These are phyloP conservation scores for Enteromius unitaeniatus DNA, from an alignment of 2,797 vertebrate species.

Conservation along the genomic window DNA sequence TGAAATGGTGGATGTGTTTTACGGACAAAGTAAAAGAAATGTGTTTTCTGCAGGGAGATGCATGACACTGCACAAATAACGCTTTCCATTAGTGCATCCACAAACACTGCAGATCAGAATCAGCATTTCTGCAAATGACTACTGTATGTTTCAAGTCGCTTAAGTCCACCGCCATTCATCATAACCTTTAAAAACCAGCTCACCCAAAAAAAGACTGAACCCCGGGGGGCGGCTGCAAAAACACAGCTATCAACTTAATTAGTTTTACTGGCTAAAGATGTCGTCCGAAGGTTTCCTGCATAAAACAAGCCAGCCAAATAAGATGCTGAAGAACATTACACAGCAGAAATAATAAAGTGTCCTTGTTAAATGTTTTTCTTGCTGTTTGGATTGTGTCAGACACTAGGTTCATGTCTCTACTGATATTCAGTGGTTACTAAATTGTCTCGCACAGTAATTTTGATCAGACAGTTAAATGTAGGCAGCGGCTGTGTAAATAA, in stretches of 20 bases:
- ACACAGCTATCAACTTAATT: neutral
- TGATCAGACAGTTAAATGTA: no score
- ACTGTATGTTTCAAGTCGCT: neutral
- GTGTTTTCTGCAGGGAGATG: constrained; percentile 23
- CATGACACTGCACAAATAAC: constrained; percentile 23
- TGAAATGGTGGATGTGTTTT: constrained; percentile 31
- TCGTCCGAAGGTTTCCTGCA: neutral
- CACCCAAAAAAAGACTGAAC: constrained; percentile 9
- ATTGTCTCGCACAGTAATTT: no score
- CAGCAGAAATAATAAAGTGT: no score
- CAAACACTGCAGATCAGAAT: constrained; percentile 26
- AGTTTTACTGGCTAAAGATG: neutral
- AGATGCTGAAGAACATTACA: neutral
- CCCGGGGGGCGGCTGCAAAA: neutral
- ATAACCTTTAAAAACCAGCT: constrained; percentile 21
- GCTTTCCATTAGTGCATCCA: constrained; percentile 27
- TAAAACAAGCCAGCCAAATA: neutral
- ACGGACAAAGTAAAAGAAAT: constrained; percentile 6
- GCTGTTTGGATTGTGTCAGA: no score
- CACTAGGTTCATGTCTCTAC: no score
- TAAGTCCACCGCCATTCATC: constrained; percentile 9
- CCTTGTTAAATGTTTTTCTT: no score
- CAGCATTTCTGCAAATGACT: constrained; percentile 21
- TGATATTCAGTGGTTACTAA: no score
- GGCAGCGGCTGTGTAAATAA: no score